Base-by-base conservation (phyloP, 2,888 invertebrate genomes). In the Catocala fraxini region DNA sequence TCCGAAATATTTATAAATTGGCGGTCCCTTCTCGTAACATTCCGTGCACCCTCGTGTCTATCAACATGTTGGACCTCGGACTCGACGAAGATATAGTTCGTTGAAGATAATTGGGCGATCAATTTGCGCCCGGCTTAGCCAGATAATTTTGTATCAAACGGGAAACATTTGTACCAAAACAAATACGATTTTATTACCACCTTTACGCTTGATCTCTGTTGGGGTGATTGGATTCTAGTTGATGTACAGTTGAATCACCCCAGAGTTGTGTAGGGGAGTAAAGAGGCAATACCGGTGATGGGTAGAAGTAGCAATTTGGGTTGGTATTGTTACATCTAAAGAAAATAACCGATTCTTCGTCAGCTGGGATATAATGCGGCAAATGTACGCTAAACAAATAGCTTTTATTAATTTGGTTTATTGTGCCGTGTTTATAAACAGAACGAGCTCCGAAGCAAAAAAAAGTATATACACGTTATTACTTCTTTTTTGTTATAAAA, bases 61-160 rank as follows among this genome's bases (percentile, higher is more conserved):
- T 51, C 51, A 48, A 48, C 48, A 51, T 39, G 34, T 51, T 51
- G 35, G 12, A 35, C 12, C 51, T 51, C n/a, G 39, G 34, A 51
- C 39, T 9, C 53, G 48, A 53, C 52, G 39, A 33, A 59, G 48
- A 72, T 57, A 53, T 68, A 63, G 68, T 56, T 72, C 53, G 46
- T 54, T 55, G n/a, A 39, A 54, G 57, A 73, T 70, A 70, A 70
- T 73, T 69, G 70, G 59, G 59, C 57, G 51, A 69, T 69, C 57
- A 49, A 70, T 73, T 73, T 57, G 52, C 56, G 47, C 66, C 57
- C 48, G 12, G 58, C 61, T 61, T 57, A 70, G 61, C 47, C 47
- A 48, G 56, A 71, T 73, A 73, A 65, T 73, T 49, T 61, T 59
- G 59, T 70, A 59, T 45, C 56, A 49, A 59, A 43, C 41, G 56